These are phyloP conservation scores for Caenorhabditis doughertyi DNA, from an alignment of 2,888 invertebrate genomes.

Conservation along the genomic window DNA sequence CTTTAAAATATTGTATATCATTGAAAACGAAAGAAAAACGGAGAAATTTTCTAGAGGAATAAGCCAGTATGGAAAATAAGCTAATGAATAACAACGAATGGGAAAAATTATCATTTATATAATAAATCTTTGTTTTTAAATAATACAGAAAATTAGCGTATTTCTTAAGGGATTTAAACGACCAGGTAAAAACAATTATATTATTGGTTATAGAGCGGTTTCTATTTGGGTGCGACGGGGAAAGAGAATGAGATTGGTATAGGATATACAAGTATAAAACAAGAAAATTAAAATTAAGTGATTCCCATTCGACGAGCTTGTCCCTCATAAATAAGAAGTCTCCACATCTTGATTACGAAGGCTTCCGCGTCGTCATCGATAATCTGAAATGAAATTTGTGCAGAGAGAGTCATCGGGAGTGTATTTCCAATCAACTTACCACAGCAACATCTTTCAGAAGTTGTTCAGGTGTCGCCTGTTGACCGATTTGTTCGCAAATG, in stretches of 20 bases:
- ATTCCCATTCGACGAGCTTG: constrained; percentile 85
- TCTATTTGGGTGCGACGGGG: constrained; percentile 9
- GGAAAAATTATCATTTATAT: background rate
- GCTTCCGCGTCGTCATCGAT: constrained; percentile 99
- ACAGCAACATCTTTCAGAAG: constrained; percentile 99
- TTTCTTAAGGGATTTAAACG: background rate
- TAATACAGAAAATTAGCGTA: constrained; percentile 12
- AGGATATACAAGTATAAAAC: background rate
- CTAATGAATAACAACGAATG: background rate
- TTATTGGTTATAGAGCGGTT: background rate
- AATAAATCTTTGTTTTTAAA: constrained; percentile 11
- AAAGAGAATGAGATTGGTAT: constrained; percentile 9
- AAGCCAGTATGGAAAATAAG: background rate
- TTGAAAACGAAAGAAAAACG: background rate
- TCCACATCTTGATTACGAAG: constrained; percentile 99
- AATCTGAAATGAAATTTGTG: constrained; percentile 86
- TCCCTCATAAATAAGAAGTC: constrained; percentile 98
- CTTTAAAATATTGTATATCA: background rate
- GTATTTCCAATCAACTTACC: no score
- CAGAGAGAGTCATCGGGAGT: background rate
- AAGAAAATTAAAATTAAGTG: constrained; percentile 11
- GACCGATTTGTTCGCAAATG: constrained; percentile 97
- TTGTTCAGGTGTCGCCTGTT: constrained; percentile 93
- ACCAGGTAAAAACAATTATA: background rate
- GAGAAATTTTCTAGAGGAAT: constrained; percentile 15